Conservation (phyloP, 2,113 vertebrate species). For the Dasypus novemcinctus region DNA sequence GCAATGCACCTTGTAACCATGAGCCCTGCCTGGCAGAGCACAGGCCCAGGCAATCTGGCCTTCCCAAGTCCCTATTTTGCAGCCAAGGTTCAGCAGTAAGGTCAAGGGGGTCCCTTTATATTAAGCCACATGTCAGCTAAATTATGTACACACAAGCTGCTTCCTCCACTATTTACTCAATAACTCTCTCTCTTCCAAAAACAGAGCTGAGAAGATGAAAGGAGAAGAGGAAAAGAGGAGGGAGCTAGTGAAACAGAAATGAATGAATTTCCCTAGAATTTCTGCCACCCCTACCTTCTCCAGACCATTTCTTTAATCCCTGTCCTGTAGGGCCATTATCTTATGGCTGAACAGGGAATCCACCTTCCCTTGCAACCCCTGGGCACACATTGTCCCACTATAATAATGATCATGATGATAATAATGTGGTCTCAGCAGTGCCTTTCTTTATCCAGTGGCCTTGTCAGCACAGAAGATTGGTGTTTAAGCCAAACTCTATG, state of each 20-base stretch:
- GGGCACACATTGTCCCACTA: background rate
- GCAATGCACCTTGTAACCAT: background rate
- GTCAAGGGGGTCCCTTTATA: constrained; percentile 1
- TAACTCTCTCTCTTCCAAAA: constrained; percentile 7
- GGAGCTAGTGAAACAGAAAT: background rate
- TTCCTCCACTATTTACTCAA: constrained; percentile 32
- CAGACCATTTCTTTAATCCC: constrained; percentile 17
- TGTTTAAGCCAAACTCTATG: background rate
- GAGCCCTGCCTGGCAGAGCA: background rate
- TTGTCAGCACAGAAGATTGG: background rate
- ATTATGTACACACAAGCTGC: constrained; percentile 14
- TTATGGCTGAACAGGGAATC: background rate
- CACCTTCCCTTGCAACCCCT: constrained; percentile 17
- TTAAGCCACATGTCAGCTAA: constrained; percentile 39
- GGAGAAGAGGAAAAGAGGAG: background rate
- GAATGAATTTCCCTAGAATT: background rate
- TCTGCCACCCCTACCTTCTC: background rate
- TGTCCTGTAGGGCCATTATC: background rate
- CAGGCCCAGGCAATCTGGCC: background rate
- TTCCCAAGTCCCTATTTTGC: background rate
- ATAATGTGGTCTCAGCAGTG: background rate
- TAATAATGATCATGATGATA: constrained; percentile 13
- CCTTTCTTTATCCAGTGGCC: background rate
- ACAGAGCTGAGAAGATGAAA: background rate
- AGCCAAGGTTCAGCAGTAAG: constrained; percentile 4